phyloP scores from a whole-genome alignment of 2,888 invertebrate species.

The Iphiclides podalirius region DNA sequence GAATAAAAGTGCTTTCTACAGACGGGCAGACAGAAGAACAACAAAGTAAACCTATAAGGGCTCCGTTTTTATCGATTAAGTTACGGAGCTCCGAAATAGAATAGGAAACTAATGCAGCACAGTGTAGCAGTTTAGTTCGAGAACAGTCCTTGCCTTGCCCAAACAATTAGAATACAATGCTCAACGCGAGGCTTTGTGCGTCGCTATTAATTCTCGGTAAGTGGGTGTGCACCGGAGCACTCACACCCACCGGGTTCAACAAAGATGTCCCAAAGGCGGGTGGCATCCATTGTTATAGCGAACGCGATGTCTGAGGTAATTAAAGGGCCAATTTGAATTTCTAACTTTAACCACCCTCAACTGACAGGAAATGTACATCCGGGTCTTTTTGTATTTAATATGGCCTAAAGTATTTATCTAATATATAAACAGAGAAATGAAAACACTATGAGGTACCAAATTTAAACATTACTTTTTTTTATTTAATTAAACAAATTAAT shows the following conservation, averaged over 20 bases:
- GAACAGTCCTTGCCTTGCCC: no score
- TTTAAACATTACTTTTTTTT: no score
- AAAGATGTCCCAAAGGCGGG: conserved; percentile 10
- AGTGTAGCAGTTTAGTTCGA: no score
- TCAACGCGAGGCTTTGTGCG: conserved; percentile 7
- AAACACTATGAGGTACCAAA: no score
- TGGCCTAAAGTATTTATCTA: not conserved
- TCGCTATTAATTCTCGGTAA: conserved; percentile 10
- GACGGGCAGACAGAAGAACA: no score
- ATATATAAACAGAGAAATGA: not conserved
- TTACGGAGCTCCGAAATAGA: no score
- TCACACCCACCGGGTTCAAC: conserved; percentile 11
- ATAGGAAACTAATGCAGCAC: no score
- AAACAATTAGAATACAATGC: conserved; percentile 20
- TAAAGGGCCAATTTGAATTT: conserved; percentile 17
- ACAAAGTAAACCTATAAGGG: no score
- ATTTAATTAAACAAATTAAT: no score
- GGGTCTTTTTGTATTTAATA: not conserved
- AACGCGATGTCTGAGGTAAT: conserved; percentile 7
- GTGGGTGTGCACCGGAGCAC: conserved; percentile 17
- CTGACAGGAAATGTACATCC: conserved; percentile 2
- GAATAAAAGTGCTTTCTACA: no score
- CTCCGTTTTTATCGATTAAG: no score
- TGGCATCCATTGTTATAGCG: conserved; percentile 12
- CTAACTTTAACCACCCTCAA: not conserved